Base-by-base conservation (phyloP, 2,113 vertebrate species). In the Mesitornis unicolor region DNA sequence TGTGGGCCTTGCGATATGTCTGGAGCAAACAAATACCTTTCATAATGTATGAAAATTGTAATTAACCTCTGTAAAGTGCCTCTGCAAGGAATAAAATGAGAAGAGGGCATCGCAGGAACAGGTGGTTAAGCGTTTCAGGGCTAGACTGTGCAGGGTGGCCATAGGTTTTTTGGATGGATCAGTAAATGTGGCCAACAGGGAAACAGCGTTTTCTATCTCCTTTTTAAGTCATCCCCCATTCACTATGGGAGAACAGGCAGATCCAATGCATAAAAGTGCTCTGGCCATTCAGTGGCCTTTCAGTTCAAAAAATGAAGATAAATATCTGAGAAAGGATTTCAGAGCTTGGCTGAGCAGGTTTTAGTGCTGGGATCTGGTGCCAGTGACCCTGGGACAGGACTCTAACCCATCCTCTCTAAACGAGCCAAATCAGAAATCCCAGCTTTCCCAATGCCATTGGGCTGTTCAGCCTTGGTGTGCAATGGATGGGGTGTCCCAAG, bases 391-490 rank as follows among this genome's bases (percentile, higher is more conserved):
- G 28, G 51, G 28, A 36, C 33, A 38, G 59, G 63, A 19, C 16
- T 47, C 14, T 28, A 43, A 59, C 5, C 21, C 68, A 26, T 11
- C 36, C 18, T 51, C 42, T 54, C 22, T 14, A 21, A 54, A 53
- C 0, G 2, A 57, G 33, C 45, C 61, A 22, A 0, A 26, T 42
- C 24, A 51, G 50, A 42, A 63, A 29, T 22, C 54, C 9, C 6
- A 33, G 17, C 24, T 80, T 87, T 67, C 42, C 51, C 38, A n/a
- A 1, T 3, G 17, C 8, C 38, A 3, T 11, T 2, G 2, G 36
- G 31, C 38, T 40, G 9, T 22, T 57, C 1, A 1, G 13, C 3
- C 24, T 61, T 42, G 48, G 40, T 18, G 7, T 1, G 3, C 0
- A 1, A n/a, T 87, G 45, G 36, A 36, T 28, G 33, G 28, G 29